A percentile compares a stretch with the other conserved stretches of the same genome.
Evolutionary conservation across 2,888 invertebrate species (phyloP).

Genomic region (Sialis fuliginosa): DNA sequence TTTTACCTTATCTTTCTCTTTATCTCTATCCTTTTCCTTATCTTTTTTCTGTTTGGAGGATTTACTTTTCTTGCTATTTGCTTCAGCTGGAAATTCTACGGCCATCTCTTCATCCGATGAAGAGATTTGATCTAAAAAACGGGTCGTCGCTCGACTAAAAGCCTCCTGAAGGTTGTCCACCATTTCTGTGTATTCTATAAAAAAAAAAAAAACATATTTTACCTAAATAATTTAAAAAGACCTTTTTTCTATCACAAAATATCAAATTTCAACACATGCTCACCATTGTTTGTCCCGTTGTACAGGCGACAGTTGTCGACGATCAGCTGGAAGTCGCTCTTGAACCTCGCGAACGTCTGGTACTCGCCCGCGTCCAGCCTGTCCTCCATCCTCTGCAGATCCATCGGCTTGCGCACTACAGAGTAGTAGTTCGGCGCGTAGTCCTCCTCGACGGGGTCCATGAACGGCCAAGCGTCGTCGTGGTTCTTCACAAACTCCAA

Average conservation of each 20-base stretch:
- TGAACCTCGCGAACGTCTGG: slow-evolving; percentile 60
- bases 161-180: slow-evolving; percentile 66
- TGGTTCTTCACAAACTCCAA: slow-evolving; percentile 73
- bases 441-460: slow-evolving; percentile 83
- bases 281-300: slow-evolving; percentile 86
- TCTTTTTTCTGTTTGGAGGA: no score
- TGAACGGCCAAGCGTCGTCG: slow-evolving; percentile 87
- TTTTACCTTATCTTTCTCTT: no score
- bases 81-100: slow-evolving; percentile 36
- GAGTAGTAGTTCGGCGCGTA: slow-evolving; percentile 76
- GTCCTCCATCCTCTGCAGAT: slow-evolving; percentile 73
- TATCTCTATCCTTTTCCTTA: no score
- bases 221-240: no score
- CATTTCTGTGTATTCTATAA: slow-evolving; percentile 73
- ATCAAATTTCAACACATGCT: not conserved
- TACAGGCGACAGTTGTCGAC: slow-evolving; percentile 85
- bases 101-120: slow-evolving; percentile 64
- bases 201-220: slow-evolving; percentile 9
- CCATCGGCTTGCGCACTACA: slow-evolving; percentile 67
- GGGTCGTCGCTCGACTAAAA: slow-evolving; percentile 65
- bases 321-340: slow-evolving; percentile 77
- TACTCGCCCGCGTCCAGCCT: slow-evolving; percentile 69
- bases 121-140: slow-evolving; percentile 64
- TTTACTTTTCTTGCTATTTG: no score
- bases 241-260: not conserved